Conservation (phyloP, 1,140 invertebrate genomes). For the Cyclargus thomasi region DNA sequence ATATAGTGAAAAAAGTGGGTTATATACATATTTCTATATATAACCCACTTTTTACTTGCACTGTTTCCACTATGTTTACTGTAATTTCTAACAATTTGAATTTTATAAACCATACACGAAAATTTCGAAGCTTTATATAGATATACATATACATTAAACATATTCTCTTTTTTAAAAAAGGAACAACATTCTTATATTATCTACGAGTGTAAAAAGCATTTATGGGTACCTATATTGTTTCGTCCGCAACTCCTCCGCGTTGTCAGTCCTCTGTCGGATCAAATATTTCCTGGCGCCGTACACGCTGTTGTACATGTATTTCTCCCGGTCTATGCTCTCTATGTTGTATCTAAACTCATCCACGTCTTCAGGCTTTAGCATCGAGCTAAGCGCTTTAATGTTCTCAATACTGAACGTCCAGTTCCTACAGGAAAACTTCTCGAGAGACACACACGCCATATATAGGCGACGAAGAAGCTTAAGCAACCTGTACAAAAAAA, state of each 20-base stretch:
- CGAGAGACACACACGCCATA: neutral
- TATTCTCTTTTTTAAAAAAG: no score
- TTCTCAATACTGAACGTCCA: neutral
- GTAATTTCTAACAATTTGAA: no score
- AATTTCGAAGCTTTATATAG: no score
- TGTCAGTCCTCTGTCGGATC: neutral
- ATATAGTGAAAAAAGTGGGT: no score
- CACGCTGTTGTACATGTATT: neutral
- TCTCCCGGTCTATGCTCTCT: neutral
- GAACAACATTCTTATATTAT: no score
- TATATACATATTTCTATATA: no score
- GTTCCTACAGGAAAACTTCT: neutral
- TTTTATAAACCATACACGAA: no score
- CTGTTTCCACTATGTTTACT: no score
- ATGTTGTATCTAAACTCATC: neutral
- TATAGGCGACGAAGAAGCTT: neutral
- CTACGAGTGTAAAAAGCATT: no score
- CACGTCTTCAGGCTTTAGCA: neutral
- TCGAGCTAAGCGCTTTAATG: neutral
- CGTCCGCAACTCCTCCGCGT: neutral
- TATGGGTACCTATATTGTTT: neutral
- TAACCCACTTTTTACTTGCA: no score
- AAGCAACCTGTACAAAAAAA: neutral
- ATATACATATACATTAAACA: no score
- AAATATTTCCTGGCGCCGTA: neutral